Base-by-base conservation (phyloP, 2,797 vertebrate genomes). In the Neosalanx taihuensis region DNA sequence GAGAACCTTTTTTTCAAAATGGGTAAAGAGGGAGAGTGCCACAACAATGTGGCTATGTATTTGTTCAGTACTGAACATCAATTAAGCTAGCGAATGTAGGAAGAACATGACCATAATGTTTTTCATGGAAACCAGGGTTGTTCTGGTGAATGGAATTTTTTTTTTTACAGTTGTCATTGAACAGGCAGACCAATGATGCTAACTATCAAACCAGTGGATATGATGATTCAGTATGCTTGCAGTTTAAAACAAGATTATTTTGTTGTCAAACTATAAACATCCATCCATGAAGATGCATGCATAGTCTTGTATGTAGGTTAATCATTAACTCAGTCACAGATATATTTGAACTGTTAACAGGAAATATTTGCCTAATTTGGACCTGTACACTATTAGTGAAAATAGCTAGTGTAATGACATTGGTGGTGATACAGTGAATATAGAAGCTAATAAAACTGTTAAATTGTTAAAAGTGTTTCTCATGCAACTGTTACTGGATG, bases 11-110 rank as follows among this genome's bases (percentile, higher is more conserved):
- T 20, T 49, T 30, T 53, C 65, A 18, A 18, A 67, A 67, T 67
- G 65, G 65, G 6, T 67, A 7, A 20, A n/a, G 23, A 29, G 41
- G 23, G 23, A 66, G 46, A 2, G 41, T 18, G 49, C 46, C 4
- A 17, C 12, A n/a, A 30, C 3, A 67, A 18, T 64, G 62, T 35
- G 33, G 30, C 4, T 5, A 63, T 15, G 37, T 46, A 56, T 7
- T 53, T 31, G 29, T 31, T 67, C 65, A 30, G 4, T 3, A 18
- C 53, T 18, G 26, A 56, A 26, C 51, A 56, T 17, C 66, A 33
- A 68, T 23, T 68, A 57, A 20, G 10, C 51, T 56, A 18, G 65
- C 41, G 23, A 53, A 67, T 30, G 63, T 57, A 30, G 51, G 56
- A 59, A 41, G 35, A 46, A n/a, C 63, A 46, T 9, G 23, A 66